phyloP scores from a whole-genome alignment of 35 echinoderm and acorn worm genomes.

The Acanthaster planci region DNA sequence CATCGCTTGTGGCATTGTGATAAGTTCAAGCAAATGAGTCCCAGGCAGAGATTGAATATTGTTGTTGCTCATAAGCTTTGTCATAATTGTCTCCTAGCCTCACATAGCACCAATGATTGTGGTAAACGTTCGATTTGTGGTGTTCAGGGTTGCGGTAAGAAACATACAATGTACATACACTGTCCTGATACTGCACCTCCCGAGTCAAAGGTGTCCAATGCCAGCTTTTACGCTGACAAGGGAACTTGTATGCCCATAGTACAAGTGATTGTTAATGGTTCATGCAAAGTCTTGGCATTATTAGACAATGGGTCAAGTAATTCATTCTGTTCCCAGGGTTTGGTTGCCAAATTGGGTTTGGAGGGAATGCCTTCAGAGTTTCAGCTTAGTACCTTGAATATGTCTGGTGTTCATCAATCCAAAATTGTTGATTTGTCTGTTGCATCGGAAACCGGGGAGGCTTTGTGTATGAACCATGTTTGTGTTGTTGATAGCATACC shows the following conservation, averaged over 20 bases:
- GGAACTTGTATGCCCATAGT: slow-evolving; percentile 34
- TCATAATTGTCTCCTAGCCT: slow-evolving; percentile 49
- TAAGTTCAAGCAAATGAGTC: slow-evolving; percentile 32
- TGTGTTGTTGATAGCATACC: slow-evolving; percentile 8
- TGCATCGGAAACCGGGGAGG: too few relatives aligned
- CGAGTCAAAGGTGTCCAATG: background rate
- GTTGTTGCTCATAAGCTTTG: slow-evolving; percentile 31
- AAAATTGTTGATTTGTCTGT: too few relatives aligned
- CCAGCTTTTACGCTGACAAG: background rate
- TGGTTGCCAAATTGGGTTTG: background rate
- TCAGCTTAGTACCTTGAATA: background rate
- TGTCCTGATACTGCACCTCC: background rate
- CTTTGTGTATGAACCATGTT: too few relatives aligned
- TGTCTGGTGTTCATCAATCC: background rate
- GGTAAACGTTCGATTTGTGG: slow-evolving; percentile 30
- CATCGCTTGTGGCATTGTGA: slow-evolving; percentile 57
- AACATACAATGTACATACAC: slow-evolving; percentile 47
- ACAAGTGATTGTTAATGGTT: slow-evolving; percentile 32
- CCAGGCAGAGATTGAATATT: slow-evolving; percentile 28
- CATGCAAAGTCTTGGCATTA: background rate
- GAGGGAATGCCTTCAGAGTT: background rate
- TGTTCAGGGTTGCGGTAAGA: slow-evolving; percentile 35
- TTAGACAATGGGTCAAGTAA: background rate
- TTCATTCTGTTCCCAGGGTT: background rate
- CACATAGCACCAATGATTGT: slow-evolving; percentile 28